Evolutionary conservation across 2,797 vertebrate species (phyloP), one percentile per base, ranked within the genome.

Genomic region (Rhinatrema bivittatum): DNA sequence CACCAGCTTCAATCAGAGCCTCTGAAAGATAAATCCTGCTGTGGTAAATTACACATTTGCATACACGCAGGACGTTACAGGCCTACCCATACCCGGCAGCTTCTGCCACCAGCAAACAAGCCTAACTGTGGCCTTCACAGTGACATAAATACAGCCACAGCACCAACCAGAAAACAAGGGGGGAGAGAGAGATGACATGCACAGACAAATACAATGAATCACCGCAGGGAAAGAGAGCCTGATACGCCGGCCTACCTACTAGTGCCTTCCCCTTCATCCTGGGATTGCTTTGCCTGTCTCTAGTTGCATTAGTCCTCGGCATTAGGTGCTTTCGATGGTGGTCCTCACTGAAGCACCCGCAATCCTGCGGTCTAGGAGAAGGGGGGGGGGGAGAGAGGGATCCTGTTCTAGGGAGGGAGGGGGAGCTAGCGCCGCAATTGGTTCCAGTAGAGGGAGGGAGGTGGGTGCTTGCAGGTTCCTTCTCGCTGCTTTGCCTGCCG

Each of bases 241-340:
- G n/a, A n/a, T n/a, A 27, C 25, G 43, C 25, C 16, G 10, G 29
- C 36, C 53, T 32, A 72, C 71, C 72, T 72, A 72, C 49, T 55
- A 22, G 63, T 58, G 65, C 53, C 60, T 56, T 36, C 48, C 49
- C 38, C 45, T 56, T 61, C 66, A 59, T 62, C 56, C 54, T 62
- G 45, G 40, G 60, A 36, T 36, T 12, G 43, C 15, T 14, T 21
- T 25, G 25, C 15, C 39, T 37, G 46, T 29, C 34, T 34, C 39
- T 43, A 34, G 16, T 16, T 31, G 17, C 19, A 17, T 13, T 20
- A 31, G 26, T 31, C 21, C 8, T 37, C 13, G 27, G 19, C 7
- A n/a, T 2, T 25, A 14, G 7, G 17, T 21, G 11, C n/a, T n/a
- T 15, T 5, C 9, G 19, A 30, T 8, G 7, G 32, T 15, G 32